Percentiles rank a stretch among this genome's conserved stretches.
These are phyloP conservation scores for Enteromius viviparus DNA, from an alignment of 2,797 vertebrate species.

Conservation along the genomic window DNA sequence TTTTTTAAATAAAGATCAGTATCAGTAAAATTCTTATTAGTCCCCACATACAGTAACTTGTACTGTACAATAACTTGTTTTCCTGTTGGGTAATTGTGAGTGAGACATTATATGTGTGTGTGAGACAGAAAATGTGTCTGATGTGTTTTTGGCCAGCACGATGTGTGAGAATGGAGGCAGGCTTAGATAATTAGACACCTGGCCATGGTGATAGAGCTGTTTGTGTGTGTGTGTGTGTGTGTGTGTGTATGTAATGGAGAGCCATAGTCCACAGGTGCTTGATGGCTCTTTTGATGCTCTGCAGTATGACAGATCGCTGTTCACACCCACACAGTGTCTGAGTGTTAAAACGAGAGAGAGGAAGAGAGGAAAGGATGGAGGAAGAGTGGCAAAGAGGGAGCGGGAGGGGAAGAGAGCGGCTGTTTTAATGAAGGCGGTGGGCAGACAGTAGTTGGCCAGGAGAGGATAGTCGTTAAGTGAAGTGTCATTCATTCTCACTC, in stretches of 20 bases:
- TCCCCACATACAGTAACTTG: not conserved
- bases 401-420: conserved; percentile 57
- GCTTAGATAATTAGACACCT: conserved; percentile 62
- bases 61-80: not conserved
- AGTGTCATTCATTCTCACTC: conserved; percentile 74
- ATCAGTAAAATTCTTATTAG: not conserved
- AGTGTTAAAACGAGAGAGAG: conserved; percentile 45
- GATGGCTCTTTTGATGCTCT: conserved; percentile 73
- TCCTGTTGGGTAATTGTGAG: conserved; percentile 3
- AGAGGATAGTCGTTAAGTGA: conserved; percentile 70
- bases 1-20: not conserved
- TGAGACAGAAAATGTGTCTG: conserved; percentile 36
- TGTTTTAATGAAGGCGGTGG: conserved; percentile 62
- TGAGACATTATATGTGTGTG: conserved; percentile 9
- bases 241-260: conserved; percentile 31
- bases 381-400: conserved; percentile 32
- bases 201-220: conserved; percentile 55
- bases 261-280: conserved; percentile 74
- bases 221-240: conserved; percentile 5
- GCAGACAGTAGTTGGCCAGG: conserved; percentile 62
- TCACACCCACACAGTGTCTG: conserved; percentile 61
- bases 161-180: conserved; percentile 54
- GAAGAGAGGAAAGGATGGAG: conserved; percentile 44
- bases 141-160: conserved; percentile 48
- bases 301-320: conserved; percentile 58